Base-by-base conservation (phyloP, 2,113 vertebrate genomes). In the Andinoacara biseriatus region DNA sequence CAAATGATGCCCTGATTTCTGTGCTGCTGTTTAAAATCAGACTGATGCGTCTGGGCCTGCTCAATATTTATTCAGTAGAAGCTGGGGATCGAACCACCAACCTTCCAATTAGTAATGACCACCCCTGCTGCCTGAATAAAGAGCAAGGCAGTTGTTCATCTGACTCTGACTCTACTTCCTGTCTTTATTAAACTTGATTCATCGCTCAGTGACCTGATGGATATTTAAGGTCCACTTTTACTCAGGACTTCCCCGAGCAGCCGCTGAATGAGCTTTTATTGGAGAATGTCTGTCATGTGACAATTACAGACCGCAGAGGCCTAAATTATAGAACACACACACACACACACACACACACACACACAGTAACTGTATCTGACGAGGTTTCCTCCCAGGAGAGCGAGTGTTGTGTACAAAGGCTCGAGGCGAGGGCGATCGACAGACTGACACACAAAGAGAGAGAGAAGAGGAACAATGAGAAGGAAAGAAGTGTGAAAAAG, bases 321-420 rank as follows among this genome's bases (percentile, higher is more conserved):
- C 29, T 5, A 49, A 77, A 77, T 77, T 77, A 61, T 46, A 77
- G 58, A 77, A 9, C 33, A 0, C 29, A 40, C 38, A 1, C 62
- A 17, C 56, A 3, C 74, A 57, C 43, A 35, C 24, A 58, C 59
- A 76, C 31, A 40, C 26, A 81, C 49, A 3, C 58, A 18, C 31
- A 9, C 20, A 80, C 22, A 58, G 78, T 46, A 69, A 75, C 79
- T 35, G 10, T 38, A 58, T 24, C 81, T 58, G 24, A 58, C 33
- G 9, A 33, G 74, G 52, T 58, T 46, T 46, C 49, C 62, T 86
- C 62, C 62, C 84, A 77, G 6, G 58, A 29, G 63, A 49, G 49
- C 0, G 10, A 52, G 17, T 52, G 24, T 17, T 7, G 40, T 13
- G 60, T 62, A 40, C 24, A 60, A 31, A 52, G 31, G 43, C 78